These are phyloP conservation scores for Morpho helenor DNA, from an alignment of 2,888 invertebrate genomes.

Conservation along the genomic window DNA sequence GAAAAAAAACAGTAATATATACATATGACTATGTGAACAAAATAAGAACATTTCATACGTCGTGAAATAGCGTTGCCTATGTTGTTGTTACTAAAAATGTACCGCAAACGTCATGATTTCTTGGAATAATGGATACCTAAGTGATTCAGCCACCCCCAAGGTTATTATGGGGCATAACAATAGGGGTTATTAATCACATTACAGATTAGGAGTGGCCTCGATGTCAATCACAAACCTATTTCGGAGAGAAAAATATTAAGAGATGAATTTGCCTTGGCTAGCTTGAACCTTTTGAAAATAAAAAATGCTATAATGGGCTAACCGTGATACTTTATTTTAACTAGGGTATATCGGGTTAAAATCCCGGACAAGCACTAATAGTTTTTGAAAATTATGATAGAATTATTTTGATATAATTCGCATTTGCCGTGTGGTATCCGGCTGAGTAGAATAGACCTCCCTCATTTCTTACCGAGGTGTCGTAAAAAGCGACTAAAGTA, in stretches of 20 bases:
- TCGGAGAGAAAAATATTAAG: slow-evolving; percentile 12
- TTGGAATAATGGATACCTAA: slow-evolving; percentile 7
- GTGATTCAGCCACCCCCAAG: slow-evolving; percentile 9
- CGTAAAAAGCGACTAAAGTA: background rate
- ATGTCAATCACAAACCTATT: slow-evolving; percentile 21
- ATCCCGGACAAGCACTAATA: no score
- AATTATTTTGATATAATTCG: no score
- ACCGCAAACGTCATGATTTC: slow-evolving; percentile 6
- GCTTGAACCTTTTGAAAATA: background rate
- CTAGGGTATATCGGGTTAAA: no score
- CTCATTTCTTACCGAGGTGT: background rate
- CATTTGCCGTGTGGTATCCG: no score
- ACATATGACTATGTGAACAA: no score
- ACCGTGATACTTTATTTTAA: no score
- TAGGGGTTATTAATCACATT: slow-evolving; percentile 24
- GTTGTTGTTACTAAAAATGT: background rate
- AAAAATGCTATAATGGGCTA: no score
- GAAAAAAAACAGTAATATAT: no score
- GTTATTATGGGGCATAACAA: slow-evolving; percentile 19
- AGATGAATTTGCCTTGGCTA: slow-evolving; percentile 5
- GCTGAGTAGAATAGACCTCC: no score
- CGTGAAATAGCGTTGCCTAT: background rate
- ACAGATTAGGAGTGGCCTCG: slow-evolving; percentile 26
- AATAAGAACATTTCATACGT: no score
- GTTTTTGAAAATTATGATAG: background rate